phyloP scores from a whole-genome alignment of 2,888 invertebrate genomes.

The Encarsia formosa region DNA sequence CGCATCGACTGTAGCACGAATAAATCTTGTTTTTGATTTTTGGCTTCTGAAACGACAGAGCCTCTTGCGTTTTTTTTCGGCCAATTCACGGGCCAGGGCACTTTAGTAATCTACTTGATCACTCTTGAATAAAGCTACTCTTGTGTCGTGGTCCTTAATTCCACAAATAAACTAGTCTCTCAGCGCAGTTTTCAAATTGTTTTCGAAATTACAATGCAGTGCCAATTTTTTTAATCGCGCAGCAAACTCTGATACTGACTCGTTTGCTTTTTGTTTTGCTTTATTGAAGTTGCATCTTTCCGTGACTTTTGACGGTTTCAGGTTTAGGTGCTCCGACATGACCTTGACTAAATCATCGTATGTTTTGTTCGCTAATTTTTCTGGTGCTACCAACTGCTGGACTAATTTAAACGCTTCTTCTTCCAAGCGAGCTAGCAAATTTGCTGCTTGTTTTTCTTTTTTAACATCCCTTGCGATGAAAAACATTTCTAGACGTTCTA shows the following conservation, averaged over 20 bases:
- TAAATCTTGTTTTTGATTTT: no score
- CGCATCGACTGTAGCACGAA: no score
- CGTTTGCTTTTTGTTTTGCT: conserved; percentile 32
- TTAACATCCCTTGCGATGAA: conserved; percentile 27
- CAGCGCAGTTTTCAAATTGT: neutral
- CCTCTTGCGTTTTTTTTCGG: no score
- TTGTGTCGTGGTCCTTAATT: neutral
- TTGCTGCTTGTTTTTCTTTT: conserved; percentile 22
- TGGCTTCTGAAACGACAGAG: no score
- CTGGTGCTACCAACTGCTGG: conserved; percentile 24
- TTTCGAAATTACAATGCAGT: neutral
- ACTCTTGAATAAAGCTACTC: neutral
- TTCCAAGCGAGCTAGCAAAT: conserved; percentile 16
- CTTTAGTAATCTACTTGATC: no score
- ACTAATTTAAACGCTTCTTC: conserved; percentile 23
- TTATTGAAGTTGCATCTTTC: conserved; percentile 19
- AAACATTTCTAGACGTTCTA: conserved; percentile 24
- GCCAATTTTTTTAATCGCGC: conserved; percentile 42
- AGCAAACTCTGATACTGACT: conserved; percentile 35
- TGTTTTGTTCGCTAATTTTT: conserved; percentile 15
- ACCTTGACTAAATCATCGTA: conserved; percentile 23
- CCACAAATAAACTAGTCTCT: neutral
- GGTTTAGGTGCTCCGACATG: conserved; percentile 22
- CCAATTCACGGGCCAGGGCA: no score
- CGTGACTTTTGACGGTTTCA: conserved; percentile 17